Evolutionary conservation across 2,113 vertebrate genomes (phyloP).

Genomic region (Cottus gobio): DNA sequence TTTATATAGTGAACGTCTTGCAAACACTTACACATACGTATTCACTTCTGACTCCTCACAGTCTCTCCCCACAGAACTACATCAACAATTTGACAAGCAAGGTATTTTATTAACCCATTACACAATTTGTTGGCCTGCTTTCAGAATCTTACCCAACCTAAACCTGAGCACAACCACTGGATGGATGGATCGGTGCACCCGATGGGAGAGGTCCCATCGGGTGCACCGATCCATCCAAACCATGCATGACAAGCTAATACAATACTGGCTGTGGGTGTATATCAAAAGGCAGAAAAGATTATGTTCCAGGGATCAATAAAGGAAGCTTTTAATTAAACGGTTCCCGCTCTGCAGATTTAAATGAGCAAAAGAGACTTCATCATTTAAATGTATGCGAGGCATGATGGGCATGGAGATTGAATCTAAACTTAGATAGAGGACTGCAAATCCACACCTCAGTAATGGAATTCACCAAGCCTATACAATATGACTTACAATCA

Average conservation of each 20-base stretch:
- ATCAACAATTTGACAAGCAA: not conserved
- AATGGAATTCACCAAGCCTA: not conserved
- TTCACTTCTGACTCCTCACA: not conserved
- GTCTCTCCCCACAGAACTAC: not conserved
- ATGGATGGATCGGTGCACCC: too few relatives aligned
- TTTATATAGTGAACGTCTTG: not conserved
- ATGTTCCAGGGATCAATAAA: slow-evolving; percentile 38
- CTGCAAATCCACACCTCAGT: slow-evolving; percentile 1
- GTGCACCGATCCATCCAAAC: not conserved
- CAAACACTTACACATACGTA: not conserved
- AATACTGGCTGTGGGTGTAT: slow-evolving; percentile 7
- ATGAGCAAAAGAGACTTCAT: not conserved
- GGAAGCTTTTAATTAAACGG: slow-evolving; percentile 33
- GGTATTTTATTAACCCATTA: not conserved
- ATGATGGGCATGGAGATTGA: not conserved
- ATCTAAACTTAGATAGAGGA: not conserved
- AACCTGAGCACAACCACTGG: not conserved
- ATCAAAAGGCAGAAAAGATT: not conserved
- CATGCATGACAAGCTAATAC: slow-evolving; percentile 10
- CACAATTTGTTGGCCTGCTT: slow-evolving; percentile 2
- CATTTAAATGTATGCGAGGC: slow-evolving; percentile 20
- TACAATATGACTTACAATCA: not conserved
- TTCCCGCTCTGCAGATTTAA: not conserved
- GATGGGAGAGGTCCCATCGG: too few relatives aligned
- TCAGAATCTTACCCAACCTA: not conserved